Conservation (phyloP, 2,888 invertebrate species). For the Drosophila mayaguana region DNA sequence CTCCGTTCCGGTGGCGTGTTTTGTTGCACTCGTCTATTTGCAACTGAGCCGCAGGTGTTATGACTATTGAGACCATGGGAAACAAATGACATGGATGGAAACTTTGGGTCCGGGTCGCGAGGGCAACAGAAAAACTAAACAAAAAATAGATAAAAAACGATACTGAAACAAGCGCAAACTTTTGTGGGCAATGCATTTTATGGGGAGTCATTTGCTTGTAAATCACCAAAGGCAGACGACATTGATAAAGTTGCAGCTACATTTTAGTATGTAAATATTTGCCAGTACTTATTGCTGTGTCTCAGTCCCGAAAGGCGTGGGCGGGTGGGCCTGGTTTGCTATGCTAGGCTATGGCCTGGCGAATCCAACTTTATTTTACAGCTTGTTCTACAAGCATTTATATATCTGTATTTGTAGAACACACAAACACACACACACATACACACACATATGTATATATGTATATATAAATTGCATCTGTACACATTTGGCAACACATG, state of each 20-base stretch:
- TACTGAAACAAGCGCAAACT: constrained; percentile 16
- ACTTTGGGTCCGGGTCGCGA: background rate
- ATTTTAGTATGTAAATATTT: constrained; percentile 78
- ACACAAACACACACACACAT: background rate
- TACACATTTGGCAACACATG: constrained; percentile 17
- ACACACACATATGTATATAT: background rate
- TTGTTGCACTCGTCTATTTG: constrained; percentile 33
- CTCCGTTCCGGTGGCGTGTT: background rate
- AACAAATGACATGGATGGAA: constrained; percentile 25
- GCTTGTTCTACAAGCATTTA: constrained; percentile 44
- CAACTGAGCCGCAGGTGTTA: constrained; percentile 71
- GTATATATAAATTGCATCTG: constrained; percentile 33
- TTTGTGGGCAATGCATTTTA: constrained; percentile 62
- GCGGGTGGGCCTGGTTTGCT: too few relatives aligned
- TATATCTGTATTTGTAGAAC: constrained; percentile 30
- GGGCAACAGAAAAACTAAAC: background rate
- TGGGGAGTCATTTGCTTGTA: constrained; percentile 66
- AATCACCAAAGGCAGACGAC: constrained; percentile 78
- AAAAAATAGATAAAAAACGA: constrained; percentile 1
- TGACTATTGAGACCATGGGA: constrained; percentile 52
- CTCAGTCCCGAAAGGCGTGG: constrained; percentile 12
- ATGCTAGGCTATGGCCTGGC: background rate
- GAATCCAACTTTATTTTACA: constrained; percentile 61
- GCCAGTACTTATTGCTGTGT: constrained; percentile 71
- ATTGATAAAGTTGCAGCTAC: constrained; percentile 79